Evolutionary conservation across 2,113 vertebrate species (phyloP), one percentile per base, ranked within the genome.

Genomic region (Ivindomyrus marchei): DNA sequence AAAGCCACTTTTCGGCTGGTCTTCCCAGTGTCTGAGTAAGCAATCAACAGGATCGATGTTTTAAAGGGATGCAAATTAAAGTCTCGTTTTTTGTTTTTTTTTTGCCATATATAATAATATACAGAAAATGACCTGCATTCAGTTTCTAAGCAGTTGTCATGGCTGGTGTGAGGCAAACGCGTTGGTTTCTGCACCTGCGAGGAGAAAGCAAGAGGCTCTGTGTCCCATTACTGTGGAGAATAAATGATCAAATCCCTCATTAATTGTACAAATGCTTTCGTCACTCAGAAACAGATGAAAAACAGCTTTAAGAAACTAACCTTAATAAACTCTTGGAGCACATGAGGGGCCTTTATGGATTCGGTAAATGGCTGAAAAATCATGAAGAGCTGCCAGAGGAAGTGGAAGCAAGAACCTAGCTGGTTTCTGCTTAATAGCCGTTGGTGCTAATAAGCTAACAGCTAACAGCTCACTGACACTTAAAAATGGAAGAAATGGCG

Each of bases 351-450:
- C 31, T 80, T 90, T 39, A 87, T 46, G n/a, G 58, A 49, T 66
- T 52, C 62, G 21, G 80, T 90, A 90, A 90, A 92, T 36, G 24
- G 7, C 4, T 62, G n/a, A 80, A 85, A 52, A 50, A 86, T 88
- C 31, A 45, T 15, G 46, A 74, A 1, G 4, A 49, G 27, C 46
- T n/a, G 92, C 89, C 90, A 92, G 89, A 45, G 53, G 45, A 89
- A 90, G 90, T 52, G 27, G 85, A 77, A 56, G 56, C 2, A 80
- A 86, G 85, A 31, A 45, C 89, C 49, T n/a, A 45, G n/a, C 83
- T 46, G 3, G 36, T 89, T 66, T 27, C 80, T 27, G 70, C 88
- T 86, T 87, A 88, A 92, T 85, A 86, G 47, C 3, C 19, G 88
- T 24, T 86, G 58, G 90, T 13, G 13, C 58, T 87, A 80, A 83